Evolutionary conservation across 2,888 invertebrate species (phyloP).

Genomic region (Meloe dianella): DNA sequence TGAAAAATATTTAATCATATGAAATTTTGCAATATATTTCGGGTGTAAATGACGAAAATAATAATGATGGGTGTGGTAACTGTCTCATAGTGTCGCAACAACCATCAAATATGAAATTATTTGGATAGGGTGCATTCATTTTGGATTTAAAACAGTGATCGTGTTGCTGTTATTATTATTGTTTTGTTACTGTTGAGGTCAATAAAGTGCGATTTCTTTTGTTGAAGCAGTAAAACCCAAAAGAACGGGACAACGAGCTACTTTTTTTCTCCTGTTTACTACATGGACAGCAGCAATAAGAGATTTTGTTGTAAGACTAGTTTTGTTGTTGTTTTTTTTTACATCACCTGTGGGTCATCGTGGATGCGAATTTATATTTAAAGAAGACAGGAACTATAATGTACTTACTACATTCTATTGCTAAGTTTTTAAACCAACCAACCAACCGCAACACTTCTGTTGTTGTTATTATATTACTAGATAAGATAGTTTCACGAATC

Average conservation of each 20-base stretch:
- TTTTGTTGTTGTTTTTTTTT: constrained; percentile 28
- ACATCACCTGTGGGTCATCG: constrained; percentile 21
- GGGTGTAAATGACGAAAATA: background rate
- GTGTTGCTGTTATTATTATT: background rate
- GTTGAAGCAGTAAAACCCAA: constrained; percentile 16
- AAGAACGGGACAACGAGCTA: constrained; percentile 27
- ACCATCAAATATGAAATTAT: constrained; percentile 20
- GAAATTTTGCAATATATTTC: background rate
- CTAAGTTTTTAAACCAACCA: background rate
- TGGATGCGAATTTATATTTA: constrained; percentile 21
- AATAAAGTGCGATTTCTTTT: constrained; percentile 27
- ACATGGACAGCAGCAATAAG: constrained; percentile 15
- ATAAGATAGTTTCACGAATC: background rate
- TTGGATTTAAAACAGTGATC: constrained; percentile 12
- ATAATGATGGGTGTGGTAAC: background rate
- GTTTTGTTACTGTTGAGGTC: constrained; percentile 19
- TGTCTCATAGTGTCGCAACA: background rate
- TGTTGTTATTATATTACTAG: background rate
- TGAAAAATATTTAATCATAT: background rate
- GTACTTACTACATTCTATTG: background rate
- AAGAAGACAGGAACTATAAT: constrained; percentile 22
- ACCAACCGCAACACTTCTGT: background rate
- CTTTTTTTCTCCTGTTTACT: too few species aligned
- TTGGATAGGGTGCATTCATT: constrained; percentile 9
- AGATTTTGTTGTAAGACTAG: constrained; percentile 31